Evolutionary conservation across 2,113 vertebrate species (phyloP), one percentile per base, ranked within the genome.

Genomic region (Bombycilla garrulus): DNA sequence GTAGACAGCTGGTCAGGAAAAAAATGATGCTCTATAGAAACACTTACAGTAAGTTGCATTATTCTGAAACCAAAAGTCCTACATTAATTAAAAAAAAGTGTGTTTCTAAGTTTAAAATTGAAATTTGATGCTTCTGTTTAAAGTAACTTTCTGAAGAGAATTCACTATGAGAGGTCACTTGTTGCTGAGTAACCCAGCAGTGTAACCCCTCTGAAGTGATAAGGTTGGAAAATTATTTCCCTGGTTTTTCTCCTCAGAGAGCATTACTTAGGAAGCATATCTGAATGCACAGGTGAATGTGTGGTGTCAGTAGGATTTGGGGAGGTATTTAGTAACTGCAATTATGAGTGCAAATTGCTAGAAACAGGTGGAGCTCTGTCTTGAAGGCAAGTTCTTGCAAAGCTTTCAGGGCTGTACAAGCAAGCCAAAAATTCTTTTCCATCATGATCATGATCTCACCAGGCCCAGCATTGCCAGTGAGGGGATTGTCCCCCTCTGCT

Each of bases 71-170:
- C 13, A 66, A 21, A 79, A 71, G 12, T 51, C 73, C 20, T 86
- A 25, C 44, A 9, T 65, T 64, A 76, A n/a, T n/a, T 26, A 9
- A 3, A 40, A 29, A 61, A 64, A 45, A 5, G 2, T 0, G 0
- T 53, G 8, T 72, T 64, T 92, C 42, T 77, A 40, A 44, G 12
- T 47, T 72, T 78, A 79, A 85, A 67, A 28, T 8, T 67, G 60
- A 51, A 11, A 35, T 64, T 35, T 50, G 8, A 58, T 92, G 12
- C 35, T 71, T 86, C 67, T 67, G 23, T 93, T 93, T 88, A 15
- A 82, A 67, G 5, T 72, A 48, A 56, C 21, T 29, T 88, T 77
- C 50, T 82, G 31, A 14, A 56, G 48, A 47, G 74, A 56, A 71
- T 76, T 58, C 15, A 7, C 33, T 38, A 12, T 31, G 44, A 87